Evolutionary conservation across 2,797 vertebrate genomes (phyloP).

Genomic region (Acanthiza pusilla): DNA sequence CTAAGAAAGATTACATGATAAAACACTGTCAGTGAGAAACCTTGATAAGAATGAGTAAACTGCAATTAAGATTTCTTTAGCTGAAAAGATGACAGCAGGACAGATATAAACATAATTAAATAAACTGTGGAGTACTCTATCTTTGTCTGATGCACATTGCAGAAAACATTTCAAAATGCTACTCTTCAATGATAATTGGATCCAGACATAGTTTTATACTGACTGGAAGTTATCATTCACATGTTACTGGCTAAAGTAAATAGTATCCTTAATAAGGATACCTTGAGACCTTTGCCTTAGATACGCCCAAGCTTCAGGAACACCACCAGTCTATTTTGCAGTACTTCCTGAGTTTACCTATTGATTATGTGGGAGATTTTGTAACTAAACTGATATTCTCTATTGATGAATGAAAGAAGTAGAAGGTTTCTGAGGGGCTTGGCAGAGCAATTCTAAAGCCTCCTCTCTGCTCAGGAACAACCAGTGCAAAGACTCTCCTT

Average conservation of each 20-base stretch:
- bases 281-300: neutral
- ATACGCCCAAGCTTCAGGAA: neutral
- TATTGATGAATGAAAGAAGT: neutral
- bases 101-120: neutral
- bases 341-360: neutral
- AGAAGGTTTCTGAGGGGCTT: neutral
- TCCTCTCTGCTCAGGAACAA: neutral
- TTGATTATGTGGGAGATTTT: neutral
- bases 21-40: neutral
- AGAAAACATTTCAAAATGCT: neutral
- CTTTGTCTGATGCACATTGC: neutral
- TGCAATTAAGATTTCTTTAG: neutral
- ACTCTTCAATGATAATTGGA: neutral
- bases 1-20: neutral
- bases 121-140: neutral
- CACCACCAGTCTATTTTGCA: neutral
- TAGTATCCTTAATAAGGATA: neutral
- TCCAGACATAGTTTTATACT: neutral
- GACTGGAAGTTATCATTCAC: neutral
- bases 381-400: neutral
- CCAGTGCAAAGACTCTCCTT: neutral
- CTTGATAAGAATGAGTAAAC: neutral
- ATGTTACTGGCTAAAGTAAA: neutral
- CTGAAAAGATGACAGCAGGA: neutral
- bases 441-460: neutral